These are phyloP conservation scores for Colletes latitarsis DNA, from an alignment of 1,140 invertebrate genomes.

Conservation along the genomic window DNA sequence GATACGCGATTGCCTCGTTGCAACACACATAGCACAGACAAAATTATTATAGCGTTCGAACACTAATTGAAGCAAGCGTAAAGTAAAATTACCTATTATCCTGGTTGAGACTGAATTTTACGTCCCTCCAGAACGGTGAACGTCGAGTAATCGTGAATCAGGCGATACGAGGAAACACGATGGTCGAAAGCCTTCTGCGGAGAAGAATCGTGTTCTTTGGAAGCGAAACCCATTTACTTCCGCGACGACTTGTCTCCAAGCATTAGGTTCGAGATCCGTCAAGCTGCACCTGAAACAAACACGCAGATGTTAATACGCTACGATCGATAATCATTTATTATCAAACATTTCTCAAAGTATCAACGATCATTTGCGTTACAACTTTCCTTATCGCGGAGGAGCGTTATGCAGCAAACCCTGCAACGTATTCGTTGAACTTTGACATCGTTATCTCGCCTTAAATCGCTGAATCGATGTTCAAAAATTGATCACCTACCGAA, in stretches of 20 bases:
- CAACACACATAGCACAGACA: too few relatives aligned
- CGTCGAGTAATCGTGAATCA: not conserved
- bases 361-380: not conserved
- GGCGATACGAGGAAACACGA: not conserved
- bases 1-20: too few relatives aligned
- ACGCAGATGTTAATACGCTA: too few relatives aligned
- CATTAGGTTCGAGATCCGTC: conserved; percentile 20
- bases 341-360: not conserved
- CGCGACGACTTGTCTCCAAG: not conserved
- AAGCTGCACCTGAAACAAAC: conserved; percentile 22
- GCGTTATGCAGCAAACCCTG: not conserved
- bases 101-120: conserved; percentile 44
- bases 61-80: too few relatives aligned
- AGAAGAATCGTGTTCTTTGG: conserved; percentile 12
- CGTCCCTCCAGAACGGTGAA: conserved; percentile 7
- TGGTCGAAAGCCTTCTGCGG: conserved; percentile 4
- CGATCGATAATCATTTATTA: not conserved
- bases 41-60: too few relatives aligned
- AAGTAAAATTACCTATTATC: conserved; percentile 36
- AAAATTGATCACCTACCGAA: not conserved
- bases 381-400: conserved; percentile 4
- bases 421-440: not conserved
- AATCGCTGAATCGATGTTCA: not conserved
- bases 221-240: conserved; percentile 46
- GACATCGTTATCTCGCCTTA: not conserved